Percentiles rank a stretch among this genome's conserved stretches.
Evolutionary conservation across 2,888 invertebrate genomes (phyloP).

Genomic region (Luperina nickerlii): DNA sequence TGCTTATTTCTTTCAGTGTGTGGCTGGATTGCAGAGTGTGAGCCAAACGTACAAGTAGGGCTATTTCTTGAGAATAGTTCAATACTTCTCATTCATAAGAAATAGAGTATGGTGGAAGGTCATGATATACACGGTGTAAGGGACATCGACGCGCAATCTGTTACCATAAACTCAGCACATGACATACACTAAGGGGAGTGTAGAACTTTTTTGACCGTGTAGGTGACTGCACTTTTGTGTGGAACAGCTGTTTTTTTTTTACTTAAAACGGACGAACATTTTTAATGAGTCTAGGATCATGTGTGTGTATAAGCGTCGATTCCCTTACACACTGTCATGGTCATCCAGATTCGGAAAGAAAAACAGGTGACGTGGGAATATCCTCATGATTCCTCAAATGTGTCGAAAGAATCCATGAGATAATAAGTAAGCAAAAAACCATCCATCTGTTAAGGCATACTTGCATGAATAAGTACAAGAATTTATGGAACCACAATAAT

Average conservation of each 20-base stretch:
- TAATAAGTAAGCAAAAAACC: neutral
- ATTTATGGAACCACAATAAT: slow-evolving; percentile 7
- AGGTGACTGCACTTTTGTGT: neutral
- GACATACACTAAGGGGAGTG: neutral
- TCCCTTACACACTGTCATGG: no score
- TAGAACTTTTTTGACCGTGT: neutral
- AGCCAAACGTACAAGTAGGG: no score
- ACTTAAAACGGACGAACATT: no score
- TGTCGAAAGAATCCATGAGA: neutral
- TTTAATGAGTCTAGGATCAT: no score
- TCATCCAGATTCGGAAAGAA: neutral
- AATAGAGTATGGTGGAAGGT: neutral
- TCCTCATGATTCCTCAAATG: neutral
- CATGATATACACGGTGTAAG: neutral
- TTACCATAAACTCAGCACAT: neutral
- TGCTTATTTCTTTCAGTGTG: no score
- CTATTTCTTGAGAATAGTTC: neutral
- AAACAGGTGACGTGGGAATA: neutral
- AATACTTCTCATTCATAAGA: neutral
- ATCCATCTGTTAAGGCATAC: neutral
- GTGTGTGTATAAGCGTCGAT: no score
- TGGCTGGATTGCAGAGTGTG: neutral
- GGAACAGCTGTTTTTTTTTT: no score
- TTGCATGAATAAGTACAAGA: neutral
- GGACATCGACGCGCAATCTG: no score